Evolutionary conservation across 2,888 invertebrate genomes (phyloP), one percentile per base, ranked within the genome.

Genomic region (Chironomus tentans): DNA sequence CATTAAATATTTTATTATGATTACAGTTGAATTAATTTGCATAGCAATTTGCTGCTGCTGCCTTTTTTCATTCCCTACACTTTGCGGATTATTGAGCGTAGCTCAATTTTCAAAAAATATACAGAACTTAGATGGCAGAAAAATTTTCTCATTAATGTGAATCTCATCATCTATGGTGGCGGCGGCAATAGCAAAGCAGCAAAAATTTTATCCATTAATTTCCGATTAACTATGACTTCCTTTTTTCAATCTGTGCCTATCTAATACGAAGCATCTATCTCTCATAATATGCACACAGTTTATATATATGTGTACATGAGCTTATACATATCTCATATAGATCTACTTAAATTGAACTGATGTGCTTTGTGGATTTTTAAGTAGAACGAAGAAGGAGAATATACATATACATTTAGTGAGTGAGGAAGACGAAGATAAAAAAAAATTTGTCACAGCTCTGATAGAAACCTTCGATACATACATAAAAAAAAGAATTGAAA

Each of bases 1-100:
- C 70, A 70, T 70, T 70, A 47, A 70, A 70, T 70, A 70, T 48
- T 70, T 70, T 47, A 70, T 70, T 48, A 70, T 70, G 46, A 70
- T 70, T 70, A 68, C 28, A 68, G 68, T 38, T 38, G 68, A 68
- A 68, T 38, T 68, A 68, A 68, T 68, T 68, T 68, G 68, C 68
- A 68, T 68, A 65, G 65, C 65, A 65, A 65, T 65, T 65, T 65
- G 65, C 56, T 56, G 56, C 56, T 65, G 6, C 21, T 65, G 21
- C 13, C 21, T 21, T 18, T 65, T 22, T 22, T 12, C 62, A 12
- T 56, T 56, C 56, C 56, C n/a, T 56, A 56, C n/a, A 56, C 18
- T 18, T 15, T 56, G 56, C 56, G 56, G 56, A 56, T 56, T 15
- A 56, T 50, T 56, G 56, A 18, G n/a, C 56, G 56, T 15, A 56